These are phyloP conservation scores for Cuniculus paca DNA, from an alignment of 2,797 vertebrate genomes.

Conservation along the genomic window DNA sequence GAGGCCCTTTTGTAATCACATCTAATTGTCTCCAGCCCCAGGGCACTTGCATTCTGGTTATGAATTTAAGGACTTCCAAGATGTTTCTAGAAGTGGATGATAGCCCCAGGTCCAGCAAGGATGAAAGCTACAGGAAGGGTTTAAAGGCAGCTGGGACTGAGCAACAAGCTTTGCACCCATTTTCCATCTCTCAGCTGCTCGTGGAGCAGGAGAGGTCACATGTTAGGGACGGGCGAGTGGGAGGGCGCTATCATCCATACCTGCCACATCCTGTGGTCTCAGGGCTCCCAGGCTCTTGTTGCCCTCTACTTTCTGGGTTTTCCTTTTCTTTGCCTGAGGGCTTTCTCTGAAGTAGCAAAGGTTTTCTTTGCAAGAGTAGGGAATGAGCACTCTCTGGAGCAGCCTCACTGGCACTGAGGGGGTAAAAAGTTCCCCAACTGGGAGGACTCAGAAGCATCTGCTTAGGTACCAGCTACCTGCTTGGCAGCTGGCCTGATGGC, in stretches of 20 bases:
- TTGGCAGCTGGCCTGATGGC: accelerated
- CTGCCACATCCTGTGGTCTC: accelerated
- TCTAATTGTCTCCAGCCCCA: slow-evolving; percentile 48
- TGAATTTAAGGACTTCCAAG: slow-evolving; percentile 37
- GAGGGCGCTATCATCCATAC: accelerated
- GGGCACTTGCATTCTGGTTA: neutral
- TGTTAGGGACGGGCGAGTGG: accelerated
- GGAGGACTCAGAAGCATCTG: accelerated
- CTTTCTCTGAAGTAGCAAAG: neutral
- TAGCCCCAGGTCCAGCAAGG: neutral
- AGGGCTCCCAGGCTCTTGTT: accelerated
- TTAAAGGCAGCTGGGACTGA: neutral
- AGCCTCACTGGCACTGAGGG: accelerated
- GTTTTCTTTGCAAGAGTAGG: neutral
- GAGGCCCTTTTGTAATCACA: slow-evolving; percentile 18
- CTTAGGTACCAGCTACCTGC: accelerated
- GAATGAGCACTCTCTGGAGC: neutral
- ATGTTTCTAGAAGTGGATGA: neutral
- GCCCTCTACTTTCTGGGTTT: neutral
- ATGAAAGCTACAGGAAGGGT: neutral
- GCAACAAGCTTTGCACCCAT: accelerated
- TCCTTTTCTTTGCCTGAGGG: neutral
- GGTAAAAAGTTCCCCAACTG: accelerated
- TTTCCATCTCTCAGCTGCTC: neutral
- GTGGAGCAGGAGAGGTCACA: accelerated